phyloP scores from a whole-genome alignment of 2,888 invertebrate species.

The Cyclophora albipunctata region DNA sequence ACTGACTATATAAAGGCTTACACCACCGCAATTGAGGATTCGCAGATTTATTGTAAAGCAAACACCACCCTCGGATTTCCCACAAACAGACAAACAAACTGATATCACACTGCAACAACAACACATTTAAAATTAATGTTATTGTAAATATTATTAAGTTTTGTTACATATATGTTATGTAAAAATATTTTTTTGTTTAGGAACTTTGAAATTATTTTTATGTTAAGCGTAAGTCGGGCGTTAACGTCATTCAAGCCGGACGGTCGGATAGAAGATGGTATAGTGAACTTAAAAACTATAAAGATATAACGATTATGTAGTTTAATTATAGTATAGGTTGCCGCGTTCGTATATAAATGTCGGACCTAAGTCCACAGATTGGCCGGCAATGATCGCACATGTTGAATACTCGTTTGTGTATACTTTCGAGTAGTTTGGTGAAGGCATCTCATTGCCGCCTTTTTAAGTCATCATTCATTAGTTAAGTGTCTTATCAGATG shows the following conservation, averaged over 20 bases:
- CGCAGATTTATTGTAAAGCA: slow-evolving; percentile 29
- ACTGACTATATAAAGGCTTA: slow-evolving; percentile 47
- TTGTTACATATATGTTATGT: not conserved
- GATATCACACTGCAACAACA: slow-evolving; percentile 8
- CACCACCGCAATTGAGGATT: slow-evolving; percentile 50
- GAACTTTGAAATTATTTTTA: not conserved
- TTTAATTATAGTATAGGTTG: no score
- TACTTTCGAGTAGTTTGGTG: no score
- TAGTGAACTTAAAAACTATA: not conserved
- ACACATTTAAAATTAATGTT: not conserved
- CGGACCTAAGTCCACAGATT: no score
- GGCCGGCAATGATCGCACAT: no score
- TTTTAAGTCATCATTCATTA: no score
- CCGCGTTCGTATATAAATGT: no score
- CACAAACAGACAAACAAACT: slow-evolving; percentile 52
- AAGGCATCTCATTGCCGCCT: no score
- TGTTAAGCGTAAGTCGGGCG: not conserved
- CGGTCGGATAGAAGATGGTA: not conserved
- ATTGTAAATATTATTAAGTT: not conserved
- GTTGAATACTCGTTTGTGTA: no score
- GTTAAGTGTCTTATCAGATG: no score
- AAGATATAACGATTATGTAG: not conserved
- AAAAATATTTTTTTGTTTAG: not conserved
- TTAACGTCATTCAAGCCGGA: not conserved
- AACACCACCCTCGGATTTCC: slow-evolving; percentile 57